phyloP scores from a whole-genome alignment of 2,113 vertebrate genomes.

The Microtus oregoni region DNA sequence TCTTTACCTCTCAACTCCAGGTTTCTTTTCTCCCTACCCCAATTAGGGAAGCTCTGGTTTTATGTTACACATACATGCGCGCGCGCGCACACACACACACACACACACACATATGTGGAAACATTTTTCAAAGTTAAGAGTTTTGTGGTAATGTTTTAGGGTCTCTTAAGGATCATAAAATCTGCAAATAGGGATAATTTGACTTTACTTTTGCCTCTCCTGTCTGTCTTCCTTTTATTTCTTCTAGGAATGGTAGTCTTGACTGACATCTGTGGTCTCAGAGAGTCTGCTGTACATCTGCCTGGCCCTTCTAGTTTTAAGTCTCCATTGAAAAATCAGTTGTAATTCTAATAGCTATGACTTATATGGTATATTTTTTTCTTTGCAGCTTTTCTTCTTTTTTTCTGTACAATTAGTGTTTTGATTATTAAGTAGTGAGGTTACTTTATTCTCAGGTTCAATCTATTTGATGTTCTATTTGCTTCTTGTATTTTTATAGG shows the following conservation, averaged over 20 bases:
- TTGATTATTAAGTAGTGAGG: not conserved
- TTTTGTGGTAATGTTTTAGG: not conserved
- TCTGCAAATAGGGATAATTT: not conserved
- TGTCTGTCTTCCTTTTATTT: not conserved
- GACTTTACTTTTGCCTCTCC: not conserved
- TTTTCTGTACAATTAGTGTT: not conserved
- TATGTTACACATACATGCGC: not conserved
- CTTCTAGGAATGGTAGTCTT: not conserved
- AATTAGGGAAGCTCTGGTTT: not conserved
- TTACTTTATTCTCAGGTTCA: not conserved
- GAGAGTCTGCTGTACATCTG: not conserved
- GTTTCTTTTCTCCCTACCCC: not conserved
- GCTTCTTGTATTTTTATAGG: not conserved
- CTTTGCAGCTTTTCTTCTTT: no score
- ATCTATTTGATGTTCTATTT: not conserved
- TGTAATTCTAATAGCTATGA: not conserved
- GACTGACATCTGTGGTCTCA: not conserved
- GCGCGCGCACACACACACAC: not conserved
- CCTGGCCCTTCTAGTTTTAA: not conserved
- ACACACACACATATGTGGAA: not conserved
- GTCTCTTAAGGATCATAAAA: not conserved
- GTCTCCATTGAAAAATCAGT: not conserved
- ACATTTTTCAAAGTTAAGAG: not conserved
- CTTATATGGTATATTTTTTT: not conserved
- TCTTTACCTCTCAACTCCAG: not conserved